Evolutionary conservation across 2,797 vertebrate genomes (phyloP).

Genomic region (Gadopsis bispinosus): DNA sequence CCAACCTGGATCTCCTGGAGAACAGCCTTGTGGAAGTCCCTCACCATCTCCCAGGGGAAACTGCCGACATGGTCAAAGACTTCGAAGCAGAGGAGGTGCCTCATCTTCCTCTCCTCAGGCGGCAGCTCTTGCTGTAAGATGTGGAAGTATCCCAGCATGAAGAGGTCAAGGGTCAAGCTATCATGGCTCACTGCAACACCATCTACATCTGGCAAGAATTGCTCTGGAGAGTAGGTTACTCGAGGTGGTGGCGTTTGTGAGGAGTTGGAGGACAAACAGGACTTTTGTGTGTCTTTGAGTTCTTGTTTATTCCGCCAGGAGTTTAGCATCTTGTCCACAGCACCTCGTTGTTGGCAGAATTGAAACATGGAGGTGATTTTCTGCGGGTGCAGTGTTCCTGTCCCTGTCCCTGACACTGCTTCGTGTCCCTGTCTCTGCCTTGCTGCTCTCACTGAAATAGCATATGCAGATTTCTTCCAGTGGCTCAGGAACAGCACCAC

Average conservation of each 20-base stretch:
- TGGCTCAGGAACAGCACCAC: constrained; percentile 93
- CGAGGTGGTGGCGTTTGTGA: constrained; percentile 54
- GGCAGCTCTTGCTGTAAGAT: constrained; percentile 93
- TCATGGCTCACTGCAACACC: constrained; percentile 84
- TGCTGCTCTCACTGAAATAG: constrained; percentile 81
- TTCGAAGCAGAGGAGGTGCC: constrained; percentile 97
- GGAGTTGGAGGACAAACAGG: constrained; percentile 32
- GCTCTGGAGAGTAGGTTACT: constrained; percentile 89
- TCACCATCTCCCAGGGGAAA: constrained; percentile 90
- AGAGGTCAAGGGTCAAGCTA: constrained; percentile 92
- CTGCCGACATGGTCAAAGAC: constrained; percentile 93
- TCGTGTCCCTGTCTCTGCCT: constrained; percentile 68
- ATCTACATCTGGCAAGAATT: constrained; percentile 87
- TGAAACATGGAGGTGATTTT: constrained; percentile 77
- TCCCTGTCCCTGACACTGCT: not conserved
- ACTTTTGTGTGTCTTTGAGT: constrained; percentile 50
- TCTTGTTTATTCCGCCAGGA: constrained; percentile 85
- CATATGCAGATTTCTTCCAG: constrained; percentile 93
- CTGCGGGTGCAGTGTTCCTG: constrained; percentile 24
- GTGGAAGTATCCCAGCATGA: constrained; percentile 98
- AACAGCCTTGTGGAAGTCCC: constrained; percentile 92
- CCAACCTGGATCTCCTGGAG: constrained; percentile 89
- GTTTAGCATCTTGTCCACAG: constrained; percentile 87
- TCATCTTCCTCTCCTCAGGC: constrained; percentile 90
- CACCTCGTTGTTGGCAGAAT: constrained; percentile 85